A percentile compares a stretch with the other conserved stretches of the same genome.
Conservation (phyloP, 2,888 invertebrate genomes). For the Phrixothrix hirtus region DNA sequence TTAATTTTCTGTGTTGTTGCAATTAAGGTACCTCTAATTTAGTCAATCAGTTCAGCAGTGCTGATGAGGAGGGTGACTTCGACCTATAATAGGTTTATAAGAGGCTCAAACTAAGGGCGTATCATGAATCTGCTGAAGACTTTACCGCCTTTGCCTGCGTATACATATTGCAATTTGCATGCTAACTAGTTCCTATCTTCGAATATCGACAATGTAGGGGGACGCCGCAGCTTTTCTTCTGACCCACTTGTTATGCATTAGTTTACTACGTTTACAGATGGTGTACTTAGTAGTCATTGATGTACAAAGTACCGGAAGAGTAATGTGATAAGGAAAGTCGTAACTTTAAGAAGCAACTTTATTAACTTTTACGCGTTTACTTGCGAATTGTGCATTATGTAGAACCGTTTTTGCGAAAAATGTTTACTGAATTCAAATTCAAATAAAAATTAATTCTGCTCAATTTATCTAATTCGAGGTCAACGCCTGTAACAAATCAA, state of each 20-base stretch:
- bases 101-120: conserved; percentile 21
- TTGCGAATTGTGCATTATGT: no score
- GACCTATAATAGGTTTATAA: conserved; percentile 24
- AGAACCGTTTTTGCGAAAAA: no score
- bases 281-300: conserved; percentile 23
- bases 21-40: no score
- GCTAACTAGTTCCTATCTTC: conserved; percentile 56
- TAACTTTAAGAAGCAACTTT: background rate
- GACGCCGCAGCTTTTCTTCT: conserved; percentile 26
- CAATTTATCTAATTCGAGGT: no score
- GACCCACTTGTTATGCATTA: conserved; percentile 34
- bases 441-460: no score
- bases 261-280: conserved; percentile 27
- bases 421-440: no score
- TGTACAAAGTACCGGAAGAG: conserved; percentile 11
- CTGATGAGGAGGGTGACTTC: conserved; percentile 9
- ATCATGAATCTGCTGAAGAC: conserved; percentile 44
- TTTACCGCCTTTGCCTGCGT: conserved; percentile 43
- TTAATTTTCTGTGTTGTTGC: no score
- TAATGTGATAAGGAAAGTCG: background rate
- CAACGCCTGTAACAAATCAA: no score
- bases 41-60: conserved; percentile 1
- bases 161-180: conserved; percentile 56
- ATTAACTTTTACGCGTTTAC: no score
- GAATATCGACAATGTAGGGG: conserved; percentile 53